Base-by-base conservation (phyloP, 2,888 invertebrate species). In the Rhorus exstirpatorius region DNA sequence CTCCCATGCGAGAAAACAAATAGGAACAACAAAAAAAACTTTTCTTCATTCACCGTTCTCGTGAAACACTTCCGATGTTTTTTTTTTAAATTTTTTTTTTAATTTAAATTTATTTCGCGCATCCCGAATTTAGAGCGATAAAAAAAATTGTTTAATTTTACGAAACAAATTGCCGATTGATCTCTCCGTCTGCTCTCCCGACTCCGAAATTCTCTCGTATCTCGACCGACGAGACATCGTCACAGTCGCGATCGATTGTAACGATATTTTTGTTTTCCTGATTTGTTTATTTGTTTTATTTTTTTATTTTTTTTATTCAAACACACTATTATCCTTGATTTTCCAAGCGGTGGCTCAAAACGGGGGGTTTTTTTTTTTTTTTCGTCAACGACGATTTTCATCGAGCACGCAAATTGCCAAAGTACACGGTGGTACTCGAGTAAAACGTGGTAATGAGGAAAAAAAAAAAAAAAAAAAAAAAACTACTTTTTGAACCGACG, bases 401-500 rank as follows among this genome's bases (percentile, higher is more conserved):
- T 14, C 49, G 14, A 51, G 21, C 26, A 46, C 63, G 10, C 7
- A 26, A 24, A 24, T 17, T 8, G 7, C n/a, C 31, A 31, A 6
- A 31, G 31, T 31, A 31, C 31, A n/a, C n/a, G n/a, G n/a, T n/a
- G n/a, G n/a, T n/a, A n/a, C n/a, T n/a, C 31, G 31, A 31, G 31
- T 6, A 6, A 2, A 31, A n/a, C n/a, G 31, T 6, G 31, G 31
- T 31, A 31, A 2, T 6, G 31, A 31, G 31, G 6, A 6, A 35
- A 17, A 26, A 49, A 17, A 19, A 44, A 49, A 60, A 21, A 60
- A 46, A 19, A 60, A 35, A 21, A 38, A 21, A n/a, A 35, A 35
- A 61, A 60, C 26, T 53, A 55, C n/a, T 65, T 8, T 44, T 44
- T 70, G 63, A 60, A 60, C 71, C 71, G 79, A 79, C 82, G 60